Evolutionary conservation across 1,140 invertebrate genomes (phyloP).

Genomic region (Pygmarrhopalites habei): DNA sequence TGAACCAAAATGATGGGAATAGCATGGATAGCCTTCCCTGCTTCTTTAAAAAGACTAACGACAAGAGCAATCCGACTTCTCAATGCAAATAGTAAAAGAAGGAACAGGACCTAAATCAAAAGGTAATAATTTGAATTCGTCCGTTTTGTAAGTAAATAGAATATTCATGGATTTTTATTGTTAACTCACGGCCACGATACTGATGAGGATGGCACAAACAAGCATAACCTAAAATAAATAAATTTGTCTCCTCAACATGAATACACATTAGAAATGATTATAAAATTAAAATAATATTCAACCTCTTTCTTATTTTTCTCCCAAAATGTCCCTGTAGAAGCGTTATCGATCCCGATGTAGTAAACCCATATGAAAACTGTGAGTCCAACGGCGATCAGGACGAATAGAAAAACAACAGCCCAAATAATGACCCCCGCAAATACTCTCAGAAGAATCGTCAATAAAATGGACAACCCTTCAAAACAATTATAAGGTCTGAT

Average conservation of each 20-base stretch:
- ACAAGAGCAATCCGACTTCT: slow-evolving; percentile 63
- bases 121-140: slow-evolving; percentile 10
- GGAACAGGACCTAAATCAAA: slow-evolving; percentile 50
- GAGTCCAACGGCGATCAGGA: slow-evolving; percentile 52
- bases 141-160: background rate
- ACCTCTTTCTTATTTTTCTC: slow-evolving; percentile 41
- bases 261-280: slow-evolving; percentile 41
- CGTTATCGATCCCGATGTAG: slow-evolving; percentile 41
- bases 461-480: slow-evolving; percentile 53
- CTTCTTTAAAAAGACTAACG: slow-evolving; percentile 63
- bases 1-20: slow-evolving; percentile 65
- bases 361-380: slow-evolving; percentile 58
- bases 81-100: slow-evolving; percentile 62
- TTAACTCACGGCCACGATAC: background rate
- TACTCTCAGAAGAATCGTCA: slow-evolving; percentile 56
- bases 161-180: background rate
- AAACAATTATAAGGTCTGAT: background rate
- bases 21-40: slow-evolving; percentile 61
- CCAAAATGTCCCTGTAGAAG: background rate
- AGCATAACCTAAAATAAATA: background rate
- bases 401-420: slow-evolving; percentile 55
- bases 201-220: background rate
- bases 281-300: background rate
- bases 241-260: background rate
- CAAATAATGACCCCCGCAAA: slow-evolving; percentile 60